phyloP scores from a whole-genome alignment of 2,888 invertebrate species.

The Crematogaster levior region DNA sequence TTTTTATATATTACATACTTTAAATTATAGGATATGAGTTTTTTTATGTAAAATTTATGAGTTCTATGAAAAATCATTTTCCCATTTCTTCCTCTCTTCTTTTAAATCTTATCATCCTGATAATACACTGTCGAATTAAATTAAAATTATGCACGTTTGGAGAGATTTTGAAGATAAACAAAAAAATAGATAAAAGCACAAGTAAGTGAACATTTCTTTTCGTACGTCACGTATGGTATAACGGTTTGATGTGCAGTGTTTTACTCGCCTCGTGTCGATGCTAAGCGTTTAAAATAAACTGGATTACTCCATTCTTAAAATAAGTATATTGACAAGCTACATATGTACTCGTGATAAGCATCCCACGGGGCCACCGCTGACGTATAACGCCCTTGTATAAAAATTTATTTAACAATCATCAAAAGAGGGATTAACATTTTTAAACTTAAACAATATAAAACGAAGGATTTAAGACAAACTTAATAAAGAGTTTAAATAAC shows the following conservation, averaged over 20 bases:
- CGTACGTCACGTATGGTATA: neutral
- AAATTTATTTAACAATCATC: neutral
- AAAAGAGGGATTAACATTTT: neutral
- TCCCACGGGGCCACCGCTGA: slow-evolving; percentile 1
- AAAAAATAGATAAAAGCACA: neutral
- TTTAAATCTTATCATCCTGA: neutral
- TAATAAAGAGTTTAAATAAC: no score
- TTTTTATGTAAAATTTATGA: neutral
- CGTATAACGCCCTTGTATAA: neutral
- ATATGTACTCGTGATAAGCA: neutral
- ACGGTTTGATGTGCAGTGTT: neutral
- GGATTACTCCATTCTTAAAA: slow-evolving; percentile 31
- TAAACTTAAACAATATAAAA: neutral
- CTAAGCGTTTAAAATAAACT: slow-evolving; percentile 21
- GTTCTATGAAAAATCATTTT: neutral
- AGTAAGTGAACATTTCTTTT: neutral
- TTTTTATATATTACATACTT: neutral
- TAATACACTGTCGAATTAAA: neutral
- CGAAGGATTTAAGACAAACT: no score
- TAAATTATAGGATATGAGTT: neutral
- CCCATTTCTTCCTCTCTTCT: neutral
- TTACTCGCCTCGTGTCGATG: neutral
- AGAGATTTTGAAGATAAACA: neutral
- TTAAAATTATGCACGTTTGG: neutral
- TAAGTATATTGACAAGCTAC: slow-evolving; percentile 5